Evolutionary conservation across 2,888 invertebrate genomes (phyloP), one percentile per base, ranked within the genome.

Genomic region (Galerucella calmariensis): DNA sequence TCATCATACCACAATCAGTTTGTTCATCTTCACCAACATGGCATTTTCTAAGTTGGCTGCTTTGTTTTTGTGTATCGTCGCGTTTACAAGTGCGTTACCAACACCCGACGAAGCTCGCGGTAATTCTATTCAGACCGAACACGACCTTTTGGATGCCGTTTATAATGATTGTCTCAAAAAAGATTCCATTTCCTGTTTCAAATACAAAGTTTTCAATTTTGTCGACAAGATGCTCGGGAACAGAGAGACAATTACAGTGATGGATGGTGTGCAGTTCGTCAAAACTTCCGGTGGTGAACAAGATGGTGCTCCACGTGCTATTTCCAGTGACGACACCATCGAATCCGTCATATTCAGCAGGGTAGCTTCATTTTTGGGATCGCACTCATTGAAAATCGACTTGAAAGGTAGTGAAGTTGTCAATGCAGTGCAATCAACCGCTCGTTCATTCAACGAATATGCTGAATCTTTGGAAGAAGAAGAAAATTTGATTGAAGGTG

Each of bases 201-300:
- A 95, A 87, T 94, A 94, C 90, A 95, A 95, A 86, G 91, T 95
- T 85, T 94, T 95, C 89, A 92, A 94, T 27, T 95, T 93, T 88
- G 94, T 95, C 80, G 95, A 95, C 89, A 95, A 95, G 88, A 93
- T 94, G 90, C 89, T 95, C 75, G 92, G 93, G 67, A 93, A 93
- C 81, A 94, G 94, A 86, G 95, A 95, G 83, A 92, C 92, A 77
- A 94, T 95, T 84, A 91, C 94, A 10, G 87, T 95, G 61, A 92
- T 94, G 73, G 95, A 95, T 80, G 95, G 95, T 72, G 94, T 96
- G 68, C 95, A 95, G 66, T 94, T 95, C 35, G 93, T 95, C 74
- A 93, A 94, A 86, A 94, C 94, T 8, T 86, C 88, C 63, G 72
- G 72, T 72, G 92, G 92, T 77, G 90, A 92, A 66, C 91, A 92